A percentile compares a stretch with the other conserved stretches of the same genome.
phyloP scores from a whole-genome alignment of 2,113 vertebrate species.

The Osmerus eperlanus region DNA sequence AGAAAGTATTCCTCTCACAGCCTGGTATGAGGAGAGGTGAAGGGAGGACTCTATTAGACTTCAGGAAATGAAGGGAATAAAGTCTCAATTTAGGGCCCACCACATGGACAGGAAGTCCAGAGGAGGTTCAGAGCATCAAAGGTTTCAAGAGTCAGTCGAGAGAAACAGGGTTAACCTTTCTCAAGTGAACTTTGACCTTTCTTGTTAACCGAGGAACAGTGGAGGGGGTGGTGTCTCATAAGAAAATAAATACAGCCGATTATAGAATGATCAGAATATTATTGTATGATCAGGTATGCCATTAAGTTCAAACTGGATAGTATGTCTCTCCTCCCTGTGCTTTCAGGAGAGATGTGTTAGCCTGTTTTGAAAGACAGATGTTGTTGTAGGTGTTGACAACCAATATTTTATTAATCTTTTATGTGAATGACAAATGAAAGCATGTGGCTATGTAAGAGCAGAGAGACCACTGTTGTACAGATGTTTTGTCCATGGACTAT shows the following conservation, averaged over 20 bases:
- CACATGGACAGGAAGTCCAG: constrained; percentile 27
- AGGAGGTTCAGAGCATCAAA: constrained; percentile 33
- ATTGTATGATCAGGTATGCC: neutral
- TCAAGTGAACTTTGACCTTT: constrained; percentile 37
- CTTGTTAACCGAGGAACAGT: neutral
- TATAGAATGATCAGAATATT: constrained; percentile 18
- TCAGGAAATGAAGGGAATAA: constrained; percentile 26
- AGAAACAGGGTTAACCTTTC: neutral
- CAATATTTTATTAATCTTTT: constrained; percentile 54
- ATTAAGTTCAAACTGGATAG: too few relatives aligned
- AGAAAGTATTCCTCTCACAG: neutral
- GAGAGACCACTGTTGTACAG: constrained; percentile 28
- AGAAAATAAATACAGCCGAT: constrained; percentile 20
- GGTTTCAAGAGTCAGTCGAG: constrained; percentile 15
- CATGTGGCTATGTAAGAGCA: constrained; percentile 35
- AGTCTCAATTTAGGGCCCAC: neutral
- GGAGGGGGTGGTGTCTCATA: constrained; percentile 13
- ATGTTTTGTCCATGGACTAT: constrained; percentile 37
- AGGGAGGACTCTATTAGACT: neutral
- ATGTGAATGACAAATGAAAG: constrained; percentile 47
- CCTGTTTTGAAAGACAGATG: constrained; percentile 45
- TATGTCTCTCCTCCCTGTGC: neutral
- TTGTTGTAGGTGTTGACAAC: constrained; percentile 47
- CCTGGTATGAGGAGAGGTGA: constrained; percentile 13
- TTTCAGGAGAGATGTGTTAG: neutral